phyloP scores from a whole-genome alignment of 2,113 vertebrate genomes.

The Vidua macroura region DNA sequence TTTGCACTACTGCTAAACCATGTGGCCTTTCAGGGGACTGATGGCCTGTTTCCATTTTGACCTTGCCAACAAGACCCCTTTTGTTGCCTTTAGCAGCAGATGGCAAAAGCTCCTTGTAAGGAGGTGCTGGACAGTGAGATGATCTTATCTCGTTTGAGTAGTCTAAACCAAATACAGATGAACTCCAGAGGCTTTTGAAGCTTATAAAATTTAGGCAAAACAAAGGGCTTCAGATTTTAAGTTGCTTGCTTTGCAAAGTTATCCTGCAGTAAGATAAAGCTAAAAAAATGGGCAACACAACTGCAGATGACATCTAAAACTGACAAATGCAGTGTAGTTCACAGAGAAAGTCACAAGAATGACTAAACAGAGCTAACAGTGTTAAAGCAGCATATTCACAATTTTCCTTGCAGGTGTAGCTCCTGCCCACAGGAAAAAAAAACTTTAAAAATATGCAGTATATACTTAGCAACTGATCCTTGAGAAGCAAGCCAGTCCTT shows the following conservation, averaged over 20 bases:
- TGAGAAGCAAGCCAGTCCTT: not conserved
- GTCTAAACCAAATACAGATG: not conserved
- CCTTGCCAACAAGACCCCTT: not conserved
- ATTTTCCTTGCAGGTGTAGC: not conserved
- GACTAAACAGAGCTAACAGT: not conserved
- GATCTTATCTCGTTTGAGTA: not conserved
- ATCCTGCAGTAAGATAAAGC: not conserved
- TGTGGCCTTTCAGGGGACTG: not conserved
- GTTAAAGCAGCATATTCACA: not conserved
- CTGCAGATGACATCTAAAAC: not conserved
- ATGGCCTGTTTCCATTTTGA: fast-evolving
- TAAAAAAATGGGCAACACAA: not conserved
- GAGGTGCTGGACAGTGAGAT: not conserved
- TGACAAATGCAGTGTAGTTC: not conserved
- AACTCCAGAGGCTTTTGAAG: not conserved
- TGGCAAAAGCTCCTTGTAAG: not conserved
- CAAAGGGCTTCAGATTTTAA: not conserved
- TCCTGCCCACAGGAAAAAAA: not conserved
- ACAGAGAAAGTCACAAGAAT: not conserved
- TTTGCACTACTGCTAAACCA: not conserved
- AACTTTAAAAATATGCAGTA: not conserved
- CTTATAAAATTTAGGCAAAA: not conserved
- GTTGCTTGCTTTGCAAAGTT: not conserved
- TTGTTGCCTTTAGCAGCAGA: not conserved
- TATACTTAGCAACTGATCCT: not conserved